Evolutionary conservation across 2,797 vertebrate species (phyloP).

Genomic region (Lateolabrax maculatus): DNA sequence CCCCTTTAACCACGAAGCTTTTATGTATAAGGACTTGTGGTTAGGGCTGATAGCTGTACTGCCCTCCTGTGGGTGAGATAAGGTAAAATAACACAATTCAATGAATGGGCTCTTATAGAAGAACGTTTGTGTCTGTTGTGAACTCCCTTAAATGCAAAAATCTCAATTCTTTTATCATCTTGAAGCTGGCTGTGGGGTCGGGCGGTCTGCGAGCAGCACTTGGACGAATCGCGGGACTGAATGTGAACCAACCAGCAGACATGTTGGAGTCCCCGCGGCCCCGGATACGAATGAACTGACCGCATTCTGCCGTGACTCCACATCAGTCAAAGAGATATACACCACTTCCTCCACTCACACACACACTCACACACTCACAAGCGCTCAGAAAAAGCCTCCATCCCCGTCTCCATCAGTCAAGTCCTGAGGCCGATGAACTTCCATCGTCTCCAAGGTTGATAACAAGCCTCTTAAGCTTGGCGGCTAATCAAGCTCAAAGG

Average conservation of each 20-base stretch:
- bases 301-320: slow-evolving; percentile 73
- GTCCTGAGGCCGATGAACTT: slow-evolving; percentile 75
- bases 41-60: background rate
- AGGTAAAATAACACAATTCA: slow-evolving; percentile 49
- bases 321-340: slow-evolving; percentile 79
- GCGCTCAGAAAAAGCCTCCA: slow-evolving; percentile 40
- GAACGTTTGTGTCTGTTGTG: background rate
- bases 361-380: slow-evolving; percentile 39
- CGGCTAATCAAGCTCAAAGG: slow-evolving; percentile 82
- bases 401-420: slow-evolving; percentile 74
- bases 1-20: background rate
- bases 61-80: slow-evolving; percentile 40
- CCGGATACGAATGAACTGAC: slow-evolving; percentile 67
- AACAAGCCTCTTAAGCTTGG: slow-evolving; percentile 80
- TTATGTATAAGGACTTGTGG: background rate
- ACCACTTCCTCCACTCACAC: slow-evolving; percentile 66
- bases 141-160: too few species aligned
- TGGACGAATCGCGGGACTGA: slow-evolving; percentile 26
- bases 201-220: background rate
- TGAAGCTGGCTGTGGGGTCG: accelerated
- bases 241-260: slow-evolving; percentile 65
- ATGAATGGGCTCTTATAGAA: slow-evolving; percentile 7
- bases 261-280: slow-evolving; percentile 72
- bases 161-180: too few species aligned
- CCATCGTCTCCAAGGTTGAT: slow-evolving; percentile 81